A percentile compares a stretch with the other conserved stretches of the same genome.
phyloP scores from a whole-genome alignment of 2,797 vertebrate species.

The Nasua narica region DNA sequence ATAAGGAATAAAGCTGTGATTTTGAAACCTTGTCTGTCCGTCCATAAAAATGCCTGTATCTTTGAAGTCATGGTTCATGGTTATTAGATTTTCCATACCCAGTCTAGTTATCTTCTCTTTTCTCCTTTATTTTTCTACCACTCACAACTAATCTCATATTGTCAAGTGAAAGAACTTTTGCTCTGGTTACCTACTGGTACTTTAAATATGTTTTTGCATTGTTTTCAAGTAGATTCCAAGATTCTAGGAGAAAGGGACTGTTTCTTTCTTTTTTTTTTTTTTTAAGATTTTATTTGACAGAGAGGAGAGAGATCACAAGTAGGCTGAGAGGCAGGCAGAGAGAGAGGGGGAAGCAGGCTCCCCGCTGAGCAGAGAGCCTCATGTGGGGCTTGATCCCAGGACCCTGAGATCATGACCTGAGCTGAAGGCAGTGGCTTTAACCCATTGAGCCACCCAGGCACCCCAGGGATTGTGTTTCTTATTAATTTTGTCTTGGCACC shows the following conservation, averaged over 20 bases:
- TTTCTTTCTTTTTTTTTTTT: neutral
- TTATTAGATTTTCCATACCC: slow-evolving; percentile 7
- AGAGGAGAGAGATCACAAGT: too few species aligned
- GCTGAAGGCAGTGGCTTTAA: too few species aligned
- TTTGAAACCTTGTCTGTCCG: neutral
- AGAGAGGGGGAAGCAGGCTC: too few species aligned
- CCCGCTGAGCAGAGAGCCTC: too few species aligned
- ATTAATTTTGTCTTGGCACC: slow-evolving; percentile 18
- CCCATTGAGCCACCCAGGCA: too few species aligned
- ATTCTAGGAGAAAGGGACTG: neutral
- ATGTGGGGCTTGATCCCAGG: too few species aligned
- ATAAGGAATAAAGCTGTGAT: neutral
- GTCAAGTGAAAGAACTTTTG: slow-evolving; percentile 6
- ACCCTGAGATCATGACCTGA: too few species aligned
- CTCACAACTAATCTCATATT: neutral
- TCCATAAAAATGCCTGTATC: slow-evolving; percentile 1
- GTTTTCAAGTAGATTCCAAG: neutral
- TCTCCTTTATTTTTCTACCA: neutral
- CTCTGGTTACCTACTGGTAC: neutral
- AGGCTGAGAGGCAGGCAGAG: too few species aligned
- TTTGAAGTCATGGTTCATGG: slow-evolving; percentile 18
- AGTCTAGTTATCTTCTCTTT: slow-evolving; percentile 6
- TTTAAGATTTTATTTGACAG: too few species aligned
- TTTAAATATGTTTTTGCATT: slow-evolving; percentile 4
- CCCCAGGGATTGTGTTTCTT: neutral